Evolutionary conservation across 2,113 vertebrate genomes (phyloP).

Genomic region (Phaethon lepturus): DNA sequence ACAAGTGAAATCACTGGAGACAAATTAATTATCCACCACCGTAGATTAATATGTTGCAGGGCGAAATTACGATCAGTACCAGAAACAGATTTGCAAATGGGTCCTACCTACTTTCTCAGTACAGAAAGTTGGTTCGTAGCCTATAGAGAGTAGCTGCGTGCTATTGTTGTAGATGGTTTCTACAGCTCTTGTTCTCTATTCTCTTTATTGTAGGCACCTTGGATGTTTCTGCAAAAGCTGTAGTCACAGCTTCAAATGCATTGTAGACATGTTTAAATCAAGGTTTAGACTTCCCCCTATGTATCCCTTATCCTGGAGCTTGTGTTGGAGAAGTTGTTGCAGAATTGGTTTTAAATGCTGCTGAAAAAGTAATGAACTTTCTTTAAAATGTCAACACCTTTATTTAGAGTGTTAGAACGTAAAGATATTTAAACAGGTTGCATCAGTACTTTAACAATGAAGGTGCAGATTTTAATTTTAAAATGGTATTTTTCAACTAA

Average conservation of each 20-base stretch:
- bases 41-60: neutral
- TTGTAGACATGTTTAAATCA: neutral
- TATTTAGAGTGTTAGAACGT: neutral
- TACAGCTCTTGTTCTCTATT: neutral
- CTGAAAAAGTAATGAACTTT: neutral
- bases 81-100: neutral
- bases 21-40: neutral
- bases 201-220: neutral
- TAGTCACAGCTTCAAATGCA: neutral
- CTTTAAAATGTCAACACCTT: neutral
- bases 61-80: neutral
- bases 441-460: neutral
- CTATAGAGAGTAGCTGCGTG: neutral
- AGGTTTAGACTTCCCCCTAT: neutral
- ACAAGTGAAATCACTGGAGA: neutral
- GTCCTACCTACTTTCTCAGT: neutral
- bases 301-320: neutral
- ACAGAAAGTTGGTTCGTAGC: neutral
- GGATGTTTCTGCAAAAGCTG: neutral
- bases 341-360: neutral
- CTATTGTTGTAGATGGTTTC: neutral
- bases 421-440: neutral
- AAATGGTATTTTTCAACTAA: neutral
- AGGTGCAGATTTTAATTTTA: neutral
- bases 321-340: neutral